phyloP scores from a whole-genome alignment of 2,113 vertebrate species.

The Callaeas wilsoni region DNA sequence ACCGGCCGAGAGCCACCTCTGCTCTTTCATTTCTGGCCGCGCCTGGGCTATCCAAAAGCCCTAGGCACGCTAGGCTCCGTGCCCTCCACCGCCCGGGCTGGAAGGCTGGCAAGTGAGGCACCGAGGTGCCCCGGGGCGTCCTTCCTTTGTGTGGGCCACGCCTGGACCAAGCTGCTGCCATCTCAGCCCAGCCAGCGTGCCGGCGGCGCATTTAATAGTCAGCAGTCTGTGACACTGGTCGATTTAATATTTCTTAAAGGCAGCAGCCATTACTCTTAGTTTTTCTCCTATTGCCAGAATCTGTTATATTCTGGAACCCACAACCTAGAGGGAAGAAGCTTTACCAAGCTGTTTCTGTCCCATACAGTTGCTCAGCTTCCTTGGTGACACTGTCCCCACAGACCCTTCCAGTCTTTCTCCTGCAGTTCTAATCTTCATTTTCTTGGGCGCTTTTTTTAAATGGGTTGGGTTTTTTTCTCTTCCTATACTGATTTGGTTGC shows the following conservation, averaged over 20 bases:
- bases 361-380: neutral
- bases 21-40: no score
- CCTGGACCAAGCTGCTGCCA: no score
- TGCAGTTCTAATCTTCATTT: neutral
- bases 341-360: neutral
- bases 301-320: neutral
- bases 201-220: no score
- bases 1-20: no score
- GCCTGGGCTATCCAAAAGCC: no score
- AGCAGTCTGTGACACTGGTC: neutral
- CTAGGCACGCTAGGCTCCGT: no score
- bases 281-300: neutral
- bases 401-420: neutral
- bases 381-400: neutral
- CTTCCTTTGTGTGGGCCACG: no score
- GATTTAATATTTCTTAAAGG: neutral
- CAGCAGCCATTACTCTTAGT: neutral
- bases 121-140: no score
- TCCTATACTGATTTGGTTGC: neutral
- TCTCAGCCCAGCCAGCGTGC: no score
- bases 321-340: neutral
- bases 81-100: no score
- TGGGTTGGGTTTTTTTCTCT: neutral
- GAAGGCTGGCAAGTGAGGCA: no score
- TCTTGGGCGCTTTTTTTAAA: neutral